These are phyloP conservation scores for Poeciliopsis occidentalis DNA, from an alignment of 2,113 vertebrate genomes.

Conservation along the genomic window DNA sequence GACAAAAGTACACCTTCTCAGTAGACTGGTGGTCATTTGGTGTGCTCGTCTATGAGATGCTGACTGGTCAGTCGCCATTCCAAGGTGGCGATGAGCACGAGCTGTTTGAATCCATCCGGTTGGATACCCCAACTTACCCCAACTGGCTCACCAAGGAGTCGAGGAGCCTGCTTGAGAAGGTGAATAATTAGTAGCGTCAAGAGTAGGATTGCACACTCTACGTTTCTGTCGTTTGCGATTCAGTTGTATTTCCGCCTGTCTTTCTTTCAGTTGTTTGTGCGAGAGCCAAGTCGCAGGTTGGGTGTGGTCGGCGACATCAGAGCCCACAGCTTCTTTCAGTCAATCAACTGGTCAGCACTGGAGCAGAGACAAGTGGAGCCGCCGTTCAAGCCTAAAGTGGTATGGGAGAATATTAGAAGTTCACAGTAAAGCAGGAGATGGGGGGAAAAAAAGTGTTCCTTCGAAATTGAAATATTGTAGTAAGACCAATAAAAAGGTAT, in stretches of 20 bases:
- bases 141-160: conserved; percentile 95
- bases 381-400: conserved; percentile 97
- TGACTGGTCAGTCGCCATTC: conserved; percentile 98
- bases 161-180: conserved; percentile 91
- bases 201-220: neutral
- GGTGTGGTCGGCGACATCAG: conserved; percentile 89
- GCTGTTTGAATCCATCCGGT: conserved; percentile 94
- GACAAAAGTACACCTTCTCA: conserved; percentile 92
- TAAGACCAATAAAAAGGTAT: neutral
- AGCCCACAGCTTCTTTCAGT: conserved; percentile 90
- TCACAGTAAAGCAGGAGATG: neutral
- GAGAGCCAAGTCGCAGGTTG: conserved; percentile 86
- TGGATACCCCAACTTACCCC: conserved; percentile 91
- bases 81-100: conserved; percentile 96
- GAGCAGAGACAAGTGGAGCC: conserved; percentile 88
- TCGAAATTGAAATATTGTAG: neutral
- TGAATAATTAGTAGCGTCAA: conserved; percentile 1
- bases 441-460: neutral
- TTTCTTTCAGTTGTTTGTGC: conserved; percentile 89
- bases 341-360: conserved; percentile 88
- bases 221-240: neutral
- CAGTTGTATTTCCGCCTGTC: conserved; percentile 1
- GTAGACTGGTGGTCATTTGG: conserved; percentile 99
- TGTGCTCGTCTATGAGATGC: conserved; percentile 96
- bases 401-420: conserved; percentile 63